Evolutionary conservation across 2,797 vertebrate species (phyloP), one percentile per base, ranked within the genome.

Genomic region (Myotis daubentonii): DNA sequence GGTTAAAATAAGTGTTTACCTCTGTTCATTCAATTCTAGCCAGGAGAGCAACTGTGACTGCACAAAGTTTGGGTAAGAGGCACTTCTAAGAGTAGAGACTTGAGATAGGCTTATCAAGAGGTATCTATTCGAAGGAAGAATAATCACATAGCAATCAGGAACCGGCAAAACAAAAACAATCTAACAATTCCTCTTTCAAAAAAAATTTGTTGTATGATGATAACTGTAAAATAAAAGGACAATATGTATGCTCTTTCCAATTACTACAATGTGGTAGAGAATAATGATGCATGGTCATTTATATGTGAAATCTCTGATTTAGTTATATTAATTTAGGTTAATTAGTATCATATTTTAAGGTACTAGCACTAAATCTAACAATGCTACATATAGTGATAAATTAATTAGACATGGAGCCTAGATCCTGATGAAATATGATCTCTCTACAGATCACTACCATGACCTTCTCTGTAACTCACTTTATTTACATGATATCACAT

Each of bases 321-420:
- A 55, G 44, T 30, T 55, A 51, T 55, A 84, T 47, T 84, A 36
- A 76, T 66, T 89, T 87, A 81, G 28, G 25, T 60, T 70, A 93
- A 92, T 51, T 65, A 91, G 51, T 65, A 75, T 82, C n/a, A 57
- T 38, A 70, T 72, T 93, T 12, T 36, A 87, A 78, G 82, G 22
- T 62, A 53, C 20, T 36, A 25, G 5, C 44, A 62, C 57, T 84
- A 86, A 83, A 49, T 53, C 41, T 74, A 89, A 89, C 9, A 76
- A 13, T 70, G 3, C 17, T 8, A 71, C 2, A 3, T 49, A 82
- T 82, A 62, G 49, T 36, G 71, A 82, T 41, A 68, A 87, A n/a
- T 83, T 75, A 60, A 71, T 94, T 84, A 86, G 53, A 75, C n/a
- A 65, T 74, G n/a, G 4, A 94, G 82, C 82, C 30, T 16, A 20